Evolutionary conservation across 2,113 vertebrate species (phyloP).

Genomic region (Odocoileus virginianus): DNA sequence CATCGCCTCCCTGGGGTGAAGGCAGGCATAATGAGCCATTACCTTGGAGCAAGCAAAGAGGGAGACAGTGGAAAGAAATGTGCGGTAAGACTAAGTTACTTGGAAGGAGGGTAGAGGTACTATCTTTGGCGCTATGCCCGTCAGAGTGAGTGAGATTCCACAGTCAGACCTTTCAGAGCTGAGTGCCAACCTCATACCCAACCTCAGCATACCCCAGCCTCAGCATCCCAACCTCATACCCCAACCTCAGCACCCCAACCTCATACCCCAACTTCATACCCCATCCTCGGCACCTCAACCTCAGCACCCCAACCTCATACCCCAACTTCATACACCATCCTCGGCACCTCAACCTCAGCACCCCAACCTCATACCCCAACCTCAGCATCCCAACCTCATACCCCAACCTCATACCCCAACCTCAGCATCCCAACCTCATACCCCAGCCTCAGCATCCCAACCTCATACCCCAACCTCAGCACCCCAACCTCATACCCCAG

Average conservation of each 20-base stretch:
- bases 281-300: too few relatives aligned
- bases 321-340: too few relatives aligned
- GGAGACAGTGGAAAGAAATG: not conserved
- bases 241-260: too few relatives aligned
- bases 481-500: too few relatives aligned
- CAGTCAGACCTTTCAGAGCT: not conserved
- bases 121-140: not conserved
- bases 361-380: too few relatives aligned
- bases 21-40: not conserved
- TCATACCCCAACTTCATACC: too few relatives aligned
- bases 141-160: not conserved
- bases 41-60: not conserved
- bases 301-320: too few relatives aligned
- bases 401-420: accelerated
- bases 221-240: not conserved
- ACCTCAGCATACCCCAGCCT: too few relatives aligned
- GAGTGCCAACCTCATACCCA: not conserved
- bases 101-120: not conserved
- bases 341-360: not conserved
- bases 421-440: too few relatives aligned
- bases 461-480: too few relatives aligned
- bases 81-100: not conserved
- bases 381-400: too few relatives aligned
- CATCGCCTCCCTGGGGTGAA: not conserved
- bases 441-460: too few relatives aligned